Evolutionary conservation across 64 coral and sea anemone genomes (phyloP), one percentile per base, ranked within the genome.

Genomic region (Stylophora pistillata): DNA sequence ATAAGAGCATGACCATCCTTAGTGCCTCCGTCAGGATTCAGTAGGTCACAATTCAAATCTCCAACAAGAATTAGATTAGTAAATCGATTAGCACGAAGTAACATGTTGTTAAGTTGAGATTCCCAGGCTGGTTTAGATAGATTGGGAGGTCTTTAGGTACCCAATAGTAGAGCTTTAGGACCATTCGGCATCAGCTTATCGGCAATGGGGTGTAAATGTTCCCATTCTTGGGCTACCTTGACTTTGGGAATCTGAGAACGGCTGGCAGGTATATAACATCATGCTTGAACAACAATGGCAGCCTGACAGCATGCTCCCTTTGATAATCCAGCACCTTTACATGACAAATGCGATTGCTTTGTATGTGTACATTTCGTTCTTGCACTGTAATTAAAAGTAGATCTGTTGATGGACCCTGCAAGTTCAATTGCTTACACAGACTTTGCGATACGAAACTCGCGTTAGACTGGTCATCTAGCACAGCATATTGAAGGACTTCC

Each of bases 211-310:
- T 31, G 30, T 9, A 94, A 80, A 64, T 94, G 81, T 59, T 85
- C 27, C 89, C 84, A 95, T 71, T 87, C 30, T n/a, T 15, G 62
- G 70, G 88, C 83, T 25, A 91, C 88, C 56, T 54, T 27, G 34
- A 26, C 33, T 58, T 87, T 95, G 17, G 93, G 89, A 56, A 95
- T 95, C 71, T 95, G 93, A 15, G 77, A 95, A 9, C 58, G 30
- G 76, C 53, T 95, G 4, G 85, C 23, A 27, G 93, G 74, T 21
- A 94, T 21, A 94, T 90, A 53, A 56, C 65, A 61, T 90, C 75
- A 58, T 82, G 23, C 20, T 26, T 72, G 82, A 90, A 94, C 53
- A 90, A 18, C 73, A 86, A 86, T 9, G 92, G 79, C 76, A 94
- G 54, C 79, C 89, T 84, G 25, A 90, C 64, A 31, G 61, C 14